These are phyloP conservation scores for Eulemur rubriventer DNA, from an alignment of 2,797 vertebrate genomes.

Conservation along the genomic window DNA sequence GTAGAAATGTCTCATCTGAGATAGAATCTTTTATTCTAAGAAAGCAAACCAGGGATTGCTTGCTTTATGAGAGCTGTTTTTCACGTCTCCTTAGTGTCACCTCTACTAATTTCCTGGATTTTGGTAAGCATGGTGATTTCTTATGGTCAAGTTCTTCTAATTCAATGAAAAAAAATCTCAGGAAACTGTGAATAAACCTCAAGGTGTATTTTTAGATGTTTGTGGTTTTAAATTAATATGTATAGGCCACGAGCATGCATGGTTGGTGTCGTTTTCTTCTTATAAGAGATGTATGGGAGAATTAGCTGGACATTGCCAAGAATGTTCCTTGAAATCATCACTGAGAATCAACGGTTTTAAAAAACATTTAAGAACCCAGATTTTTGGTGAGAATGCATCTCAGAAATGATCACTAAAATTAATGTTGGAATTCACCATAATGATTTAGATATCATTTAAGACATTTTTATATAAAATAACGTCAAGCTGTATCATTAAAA, in stretches of 20 bases:
- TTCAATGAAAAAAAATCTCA: not conserved
- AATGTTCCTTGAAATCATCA: conserved; percentile 57
- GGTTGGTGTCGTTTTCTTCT: conserved; percentile 21
- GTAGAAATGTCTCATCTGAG: conserved; percentile 40
- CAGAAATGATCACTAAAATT: conserved; percentile 47
- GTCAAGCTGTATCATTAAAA: conserved; percentile 42
- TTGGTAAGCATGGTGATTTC: conserved; percentile 57
- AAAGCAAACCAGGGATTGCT: not conserved
- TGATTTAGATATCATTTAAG: conserved; percentile 38
- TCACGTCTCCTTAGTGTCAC: conserved; percentile 29
- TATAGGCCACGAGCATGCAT: not conserved
- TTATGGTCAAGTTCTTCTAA: conserved; percentile 44
- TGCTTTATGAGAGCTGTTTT: conserved; percentile 51
- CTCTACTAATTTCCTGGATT: conserved; percentile 34
- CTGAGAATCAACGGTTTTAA: conserved; percentile 20
- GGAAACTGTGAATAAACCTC: not conserved
- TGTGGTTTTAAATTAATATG: conserved; percentile 12
- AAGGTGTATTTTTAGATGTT: conserved; percentile 45
- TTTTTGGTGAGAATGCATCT: conserved; percentile 30
- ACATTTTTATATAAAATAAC: conserved; percentile 39
- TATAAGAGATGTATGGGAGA: not conserved
- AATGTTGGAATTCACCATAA: not conserved
- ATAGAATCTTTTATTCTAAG: conserved; percentile 46
- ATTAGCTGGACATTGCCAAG: conserved; percentile 32
- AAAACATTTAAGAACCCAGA: conserved; percentile 30